Percentiles rank a stretch among this genome's conserved stretches.
These are phyloP conservation scores for Acrocephalus arundinaceus DNA, from an alignment of 2,113 vertebrate genomes.

Conservation along the genomic window DNA sequence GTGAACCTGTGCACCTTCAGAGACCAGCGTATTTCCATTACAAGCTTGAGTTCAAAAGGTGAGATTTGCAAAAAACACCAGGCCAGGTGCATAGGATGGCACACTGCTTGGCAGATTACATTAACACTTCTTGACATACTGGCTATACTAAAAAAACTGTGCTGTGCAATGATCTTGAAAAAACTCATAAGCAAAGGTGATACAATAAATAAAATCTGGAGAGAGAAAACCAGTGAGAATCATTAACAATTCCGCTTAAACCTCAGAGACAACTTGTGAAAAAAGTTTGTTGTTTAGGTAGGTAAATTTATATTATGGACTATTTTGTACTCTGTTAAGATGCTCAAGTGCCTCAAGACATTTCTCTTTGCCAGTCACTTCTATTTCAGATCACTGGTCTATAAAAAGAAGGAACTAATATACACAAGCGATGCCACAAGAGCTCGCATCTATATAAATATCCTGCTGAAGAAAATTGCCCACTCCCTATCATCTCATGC, in stretches of 20 bases:
- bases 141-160: neutral
- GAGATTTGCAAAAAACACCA: neutral
- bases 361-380: slow-evolving; percentile 40
- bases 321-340: neutral
- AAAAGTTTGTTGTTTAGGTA: neutral
- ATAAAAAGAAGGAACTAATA: slow-evolving; percentile 39
- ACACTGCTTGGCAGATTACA: neutral
- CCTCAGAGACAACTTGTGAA: neutral
- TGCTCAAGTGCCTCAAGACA: neutral
- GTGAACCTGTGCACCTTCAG: neutral
- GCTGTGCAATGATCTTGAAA: neutral
- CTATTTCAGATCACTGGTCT: slow-evolving; percentile 46
- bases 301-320: neutral
- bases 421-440: neutral
- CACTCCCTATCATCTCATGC: slow-evolving; percentile 24
- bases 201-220: neutral
- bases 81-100: neutral
- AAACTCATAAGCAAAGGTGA: neutral
- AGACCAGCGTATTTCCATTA: neutral
- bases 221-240: neutral
- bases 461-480: slow-evolving; percentile 26
- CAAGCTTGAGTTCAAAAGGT: neutral
- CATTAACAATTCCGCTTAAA: neutral
- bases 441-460: slow-evolving; percentile 28
- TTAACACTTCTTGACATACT: neutral